Evolutionary conservation across 92 coral and sea anemone species (phyloP).

Genomic region (Nematostella vectensis): DNA sequence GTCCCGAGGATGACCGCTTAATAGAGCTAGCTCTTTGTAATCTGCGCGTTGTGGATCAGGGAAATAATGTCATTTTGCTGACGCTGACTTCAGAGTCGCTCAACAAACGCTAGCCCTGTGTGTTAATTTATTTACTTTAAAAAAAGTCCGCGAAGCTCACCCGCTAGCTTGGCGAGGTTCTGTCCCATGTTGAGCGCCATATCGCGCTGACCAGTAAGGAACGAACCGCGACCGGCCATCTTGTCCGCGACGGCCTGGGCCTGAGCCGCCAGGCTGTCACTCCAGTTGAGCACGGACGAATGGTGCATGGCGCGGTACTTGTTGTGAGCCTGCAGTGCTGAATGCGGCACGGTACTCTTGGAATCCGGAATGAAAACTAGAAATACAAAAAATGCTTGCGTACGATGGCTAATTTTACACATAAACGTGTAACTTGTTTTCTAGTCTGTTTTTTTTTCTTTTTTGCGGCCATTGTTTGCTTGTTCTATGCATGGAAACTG

Average conservation of each 20-base stretch:
- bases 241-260: constrained; percentile 64
- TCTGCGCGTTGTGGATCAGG: too few species aligned
- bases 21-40: too few species aligned
- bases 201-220: constrained; percentile 44
- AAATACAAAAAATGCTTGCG: not conserved
- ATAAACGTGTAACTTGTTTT: too few species aligned
- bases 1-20: too few species aligned
- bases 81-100: too few species aligned
- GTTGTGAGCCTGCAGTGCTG: constrained; percentile 73
- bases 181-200: constrained; percentile 71
- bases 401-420: not conserved
- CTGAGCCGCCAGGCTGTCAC: constrained; percentile 49
- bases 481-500: too few species aligned
- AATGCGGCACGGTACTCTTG: constrained; percentile 26
- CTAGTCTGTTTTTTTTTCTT: too few species aligned
- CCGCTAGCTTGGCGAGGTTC: constrained; percentile 84
- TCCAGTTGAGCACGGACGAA: constrained; percentile 65
- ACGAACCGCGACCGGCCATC: constrained; percentile 50
- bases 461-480: too few species aligned
- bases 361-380: constrained; percentile 23
- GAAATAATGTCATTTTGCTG: too few species aligned
- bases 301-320: constrained; percentile 71
- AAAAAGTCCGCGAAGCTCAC: constrained; percentile 22
- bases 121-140: too few species aligned
- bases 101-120: too few species aligned